These are phyloP conservation scores for Apostichopus parvimensis DNA, from an alignment of 35 echinoderm and acorn worm species.

Conservation along the genomic window DNA sequence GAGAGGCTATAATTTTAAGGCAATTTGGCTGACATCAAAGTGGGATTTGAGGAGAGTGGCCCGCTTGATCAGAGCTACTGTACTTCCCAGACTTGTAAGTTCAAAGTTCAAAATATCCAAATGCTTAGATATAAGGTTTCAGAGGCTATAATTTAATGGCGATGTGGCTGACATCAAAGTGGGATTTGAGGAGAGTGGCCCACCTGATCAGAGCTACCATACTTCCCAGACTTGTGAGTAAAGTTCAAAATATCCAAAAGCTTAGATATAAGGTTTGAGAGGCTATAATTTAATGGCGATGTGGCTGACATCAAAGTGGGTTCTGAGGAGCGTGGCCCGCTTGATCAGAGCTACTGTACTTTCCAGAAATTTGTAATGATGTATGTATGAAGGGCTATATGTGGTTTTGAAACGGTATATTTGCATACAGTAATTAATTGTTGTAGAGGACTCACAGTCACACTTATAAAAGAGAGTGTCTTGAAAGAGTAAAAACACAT, in stretches of 20 bases:
- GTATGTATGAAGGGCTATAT: too few relatives aligned
- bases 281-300: neutral
- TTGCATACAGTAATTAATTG: too few relatives aligned
- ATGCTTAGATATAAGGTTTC: too few relatives aligned
- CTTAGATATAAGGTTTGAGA: too few relatives aligned
- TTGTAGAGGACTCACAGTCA: too few relatives aligned
- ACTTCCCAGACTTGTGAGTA: conserved; percentile 57
- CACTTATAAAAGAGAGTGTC: too few relatives aligned
- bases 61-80: conserved; percentile 64
- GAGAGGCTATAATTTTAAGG: too few relatives aligned
- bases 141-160: too few relatives aligned
- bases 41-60: conserved; percentile 81
- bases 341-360: conserved; percentile 73
- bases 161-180: conserved; percentile 83
- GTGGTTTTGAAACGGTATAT: too few relatives aligned
- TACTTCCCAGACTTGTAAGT: conserved; percentile 86
- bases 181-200: conserved; percentile 75
- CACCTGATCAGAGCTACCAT: conserved; percentile 65
- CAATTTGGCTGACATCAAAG: conserved; percentile 77
- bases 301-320: conserved; percentile 85
- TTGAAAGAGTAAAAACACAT: too few relatives aligned
- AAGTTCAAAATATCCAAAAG: too few relatives aligned
- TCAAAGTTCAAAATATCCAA: too few relatives aligned
- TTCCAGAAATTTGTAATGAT: conserved; percentile 29
- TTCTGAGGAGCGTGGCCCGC: conserved; percentile 68